Conservation (phyloP, 2,797 vertebrate genomes). For the Darevskia mixta region DNA sequence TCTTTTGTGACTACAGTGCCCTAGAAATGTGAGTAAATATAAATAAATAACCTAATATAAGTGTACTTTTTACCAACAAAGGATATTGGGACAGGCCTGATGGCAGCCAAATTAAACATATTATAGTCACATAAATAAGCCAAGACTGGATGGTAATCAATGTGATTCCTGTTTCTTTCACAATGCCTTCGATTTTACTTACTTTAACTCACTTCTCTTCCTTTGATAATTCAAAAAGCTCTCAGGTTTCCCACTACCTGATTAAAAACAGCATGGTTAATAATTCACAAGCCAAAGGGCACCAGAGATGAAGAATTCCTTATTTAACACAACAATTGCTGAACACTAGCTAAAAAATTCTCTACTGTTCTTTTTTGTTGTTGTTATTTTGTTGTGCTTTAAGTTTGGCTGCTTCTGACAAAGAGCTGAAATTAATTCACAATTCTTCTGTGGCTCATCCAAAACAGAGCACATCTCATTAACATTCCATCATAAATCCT, state of each 20-base stretch:
- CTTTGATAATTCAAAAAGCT: constrained; percentile 37
- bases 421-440: constrained; percentile 37
- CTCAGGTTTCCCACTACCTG: constrained; percentile 12
- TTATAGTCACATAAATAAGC: neutral
- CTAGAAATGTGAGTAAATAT: neutral
- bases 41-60: neutral
- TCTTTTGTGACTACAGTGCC: neutral
- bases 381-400: neutral
- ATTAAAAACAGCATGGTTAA: constrained; percentile 33
- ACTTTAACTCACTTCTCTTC: neutral
- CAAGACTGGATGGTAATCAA: neutral
- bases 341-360: constrained; percentile 36
- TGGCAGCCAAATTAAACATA: neutral
- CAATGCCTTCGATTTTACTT: neutral
- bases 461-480: constrained; percentile 37
- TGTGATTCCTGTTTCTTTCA: neutral
- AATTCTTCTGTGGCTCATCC: constrained; percentile 34
- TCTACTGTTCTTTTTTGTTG: neutral
- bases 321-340: constrained; percentile 39
- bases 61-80: neutral
- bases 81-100: neutral
- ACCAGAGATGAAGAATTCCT: neutral
- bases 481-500: constrained; percentile 50
- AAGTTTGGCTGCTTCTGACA: constrained; percentile 33
- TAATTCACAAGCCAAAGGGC: constrained; percentile 16